Base-by-base conservation (phyloP, 2,888 invertebrate genomes). In the Conomelus anceps region DNA sequence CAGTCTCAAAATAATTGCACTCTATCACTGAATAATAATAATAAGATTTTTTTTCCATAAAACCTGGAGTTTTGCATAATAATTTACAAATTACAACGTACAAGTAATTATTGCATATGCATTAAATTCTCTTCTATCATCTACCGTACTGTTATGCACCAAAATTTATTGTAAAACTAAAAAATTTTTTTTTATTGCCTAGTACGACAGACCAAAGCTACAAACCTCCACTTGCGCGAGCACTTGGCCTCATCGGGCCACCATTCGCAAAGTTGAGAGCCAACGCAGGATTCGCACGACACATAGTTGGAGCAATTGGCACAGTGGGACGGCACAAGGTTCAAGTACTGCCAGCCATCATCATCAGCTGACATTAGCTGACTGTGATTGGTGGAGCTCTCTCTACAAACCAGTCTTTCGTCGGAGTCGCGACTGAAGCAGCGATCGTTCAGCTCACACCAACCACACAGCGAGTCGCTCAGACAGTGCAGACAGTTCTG, bases 241-340 rank as follows among this genome's bases (percentile, higher is more conserved):
- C 98, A 99, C 23, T 96, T 95, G 0, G 98, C 98, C 92, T 98
- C 97, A 91, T 97, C 97, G 0, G 96, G 96, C 96, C 97, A 97
- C 98, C 98, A 99, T 93, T 99, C 98, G 93, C 98, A 99, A 84
- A 96, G 93, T 84, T 96, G 96, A n/a, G 95, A 94, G 6, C 94
- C 93, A 1, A 97, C 96, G 93, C 98, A 98, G 23, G 96, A 96
- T 91, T 96, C 96, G 93, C 99, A 99, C 88, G 97, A 96, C 88
- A 98, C 97, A 93, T 96, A 96, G 93, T 98, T 98, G 0, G 97
- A 96, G 93, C 99, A 99, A 92, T 97, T 96, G 13, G 97, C 96
- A 92, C 98, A 98, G 24, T 97, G 96, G 22, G 96, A 95, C 0
- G 98, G 97, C 92, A 96, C 96, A 91, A 97, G 95, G 0, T 97